Percentiles rank a stretch among this genome's conserved stretches.
phyloP scores from a whole-genome alignment of 2,797 vertebrate species.

The Brachyrhaphis roseni region DNA sequence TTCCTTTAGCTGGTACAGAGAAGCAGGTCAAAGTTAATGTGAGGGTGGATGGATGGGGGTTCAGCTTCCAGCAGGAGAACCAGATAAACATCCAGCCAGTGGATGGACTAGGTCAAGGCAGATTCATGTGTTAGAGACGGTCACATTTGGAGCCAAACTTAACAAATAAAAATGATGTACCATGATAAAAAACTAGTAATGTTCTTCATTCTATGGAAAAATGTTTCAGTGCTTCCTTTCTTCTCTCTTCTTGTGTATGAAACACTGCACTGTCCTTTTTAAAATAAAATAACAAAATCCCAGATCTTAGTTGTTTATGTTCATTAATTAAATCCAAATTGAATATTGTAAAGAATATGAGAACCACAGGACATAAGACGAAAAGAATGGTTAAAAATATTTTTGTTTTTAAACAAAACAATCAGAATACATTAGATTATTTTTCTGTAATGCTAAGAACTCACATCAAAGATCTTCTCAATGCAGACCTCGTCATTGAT shows the following conservation, averaged over 20 bases:
- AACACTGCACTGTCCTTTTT: not conserved
- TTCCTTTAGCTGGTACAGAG: not conserved
- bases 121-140: not conserved
- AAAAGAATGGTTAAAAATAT: not conserved
- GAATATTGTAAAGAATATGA: not conserved
- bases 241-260: not conserved
- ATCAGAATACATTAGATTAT: not conserved
- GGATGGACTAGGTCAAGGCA: not conserved
- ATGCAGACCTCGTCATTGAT: constrained; percentile 92
- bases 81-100: not conserved
- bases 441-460: constrained; percentile 57
- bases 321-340: not conserved
- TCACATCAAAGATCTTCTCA: constrained; percentile 95
- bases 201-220: not conserved
- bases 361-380: not conserved
- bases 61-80: not conserved
- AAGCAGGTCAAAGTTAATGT: not conserved
- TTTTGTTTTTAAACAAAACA: not conserved
- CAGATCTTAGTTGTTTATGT: not conserved
- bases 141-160: not conserved
- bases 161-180: not conserved
- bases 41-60: not conserved
- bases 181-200: not conserved
- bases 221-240: not conserved
- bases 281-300: not conserved